Percentiles rank a stretch among this genome's conserved stretches.
Evolutionary conservation across 1,140 invertebrate species (phyloP).

Genomic region (Calephelis virginiensis): DNA sequence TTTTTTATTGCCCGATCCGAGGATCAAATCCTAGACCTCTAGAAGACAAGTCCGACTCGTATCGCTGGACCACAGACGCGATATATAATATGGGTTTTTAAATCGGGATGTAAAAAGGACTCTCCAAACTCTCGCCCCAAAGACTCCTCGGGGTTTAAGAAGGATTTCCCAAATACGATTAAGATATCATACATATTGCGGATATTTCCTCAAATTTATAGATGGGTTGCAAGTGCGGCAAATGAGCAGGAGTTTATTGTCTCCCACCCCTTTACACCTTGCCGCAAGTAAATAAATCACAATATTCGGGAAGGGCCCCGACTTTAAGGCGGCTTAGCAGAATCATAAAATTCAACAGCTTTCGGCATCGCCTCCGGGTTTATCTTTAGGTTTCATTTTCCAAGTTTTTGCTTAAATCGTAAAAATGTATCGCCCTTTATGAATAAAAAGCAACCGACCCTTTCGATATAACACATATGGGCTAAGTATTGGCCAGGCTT

Average conservation of each 20-base stretch:
- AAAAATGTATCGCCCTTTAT: conserved; percentile 68
- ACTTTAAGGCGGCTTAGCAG: conserved; percentile 75
- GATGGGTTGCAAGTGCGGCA: conserved; percentile 34
- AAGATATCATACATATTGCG: not conserved
- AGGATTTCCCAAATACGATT: not conserved
- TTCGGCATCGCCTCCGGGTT: conserved; percentile 60
- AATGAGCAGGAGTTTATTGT: conserved; percentile 65
- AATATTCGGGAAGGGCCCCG: conserved; percentile 75
- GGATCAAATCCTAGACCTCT: too few relatives aligned
- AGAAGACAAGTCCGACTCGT: too few relatives aligned
- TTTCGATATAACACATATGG: conserved; percentile 58
- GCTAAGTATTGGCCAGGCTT: conserved; percentile 42
- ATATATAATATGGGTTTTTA: too few relatives aligned
- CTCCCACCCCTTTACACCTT: conserved; percentile 69
- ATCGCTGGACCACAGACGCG: too few relatives aligned
- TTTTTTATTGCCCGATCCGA: too few relatives aligned
- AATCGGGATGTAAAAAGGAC: too few relatives aligned
- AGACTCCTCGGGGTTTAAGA: too few relatives aligned
- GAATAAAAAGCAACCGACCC: conserved; percentile 65
- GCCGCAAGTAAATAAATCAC: conserved; percentile 77
- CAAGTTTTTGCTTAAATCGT: conserved; percentile 68
- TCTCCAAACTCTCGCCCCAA: too few relatives aligned
- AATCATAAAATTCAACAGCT: conserved; percentile 77
- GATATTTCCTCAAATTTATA: conserved; percentile 8
- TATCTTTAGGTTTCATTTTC: conserved; percentile 62